Percentiles rank a stretch among this genome's conserved stretches.
These are phyloP conservation scores for Holocentrus rufus DNA, from an alignment of 2,797 vertebrate species.

Conservation along the genomic window DNA sequence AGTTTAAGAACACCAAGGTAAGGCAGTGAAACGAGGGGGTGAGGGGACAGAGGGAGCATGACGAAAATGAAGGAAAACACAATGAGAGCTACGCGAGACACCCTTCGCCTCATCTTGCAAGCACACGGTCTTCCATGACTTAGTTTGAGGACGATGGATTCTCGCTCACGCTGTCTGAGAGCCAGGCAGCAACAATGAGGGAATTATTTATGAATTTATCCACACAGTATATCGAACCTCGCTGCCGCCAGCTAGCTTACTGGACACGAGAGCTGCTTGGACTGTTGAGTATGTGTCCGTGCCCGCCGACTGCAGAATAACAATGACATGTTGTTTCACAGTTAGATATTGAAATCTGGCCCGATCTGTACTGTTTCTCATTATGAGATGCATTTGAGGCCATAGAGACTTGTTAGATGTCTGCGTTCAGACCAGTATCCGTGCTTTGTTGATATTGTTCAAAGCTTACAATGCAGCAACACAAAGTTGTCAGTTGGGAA, in stretches of 20 bases:
- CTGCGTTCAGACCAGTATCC: not conserved
- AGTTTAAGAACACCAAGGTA: constrained; percentile 19
- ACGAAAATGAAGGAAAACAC: constrained; percentile 5
- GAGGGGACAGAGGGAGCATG: constrained; percentile 3
- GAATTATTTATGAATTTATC: constrained; percentile 72
- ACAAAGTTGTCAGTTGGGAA: too few relatives aligned
- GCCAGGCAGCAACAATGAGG: constrained; percentile 49
- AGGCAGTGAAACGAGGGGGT: not conserved
- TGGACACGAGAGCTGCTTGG: constrained; percentile 28
- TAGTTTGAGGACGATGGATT: constrained; percentile 48
- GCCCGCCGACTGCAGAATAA: constrained; percentile 35
- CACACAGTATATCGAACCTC: constrained; percentile 47
- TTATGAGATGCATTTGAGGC: not conserved
- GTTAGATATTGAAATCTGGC: constrained; percentile 1
- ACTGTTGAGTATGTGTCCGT: constrained; percentile 43
- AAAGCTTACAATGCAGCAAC: not conserved
- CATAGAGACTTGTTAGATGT: not conserved
- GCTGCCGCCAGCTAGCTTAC: constrained; percentile 35
- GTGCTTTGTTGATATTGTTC: not conserved
- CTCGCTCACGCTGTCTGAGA: constrained; percentile 34
- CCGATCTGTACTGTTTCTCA: constrained; percentile 3
- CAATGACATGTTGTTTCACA: constrained; percentile 15
- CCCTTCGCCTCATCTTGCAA: constrained; percentile 24
- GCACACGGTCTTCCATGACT: constrained; percentile 40
- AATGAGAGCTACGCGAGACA: not conserved